Evolutionary conservation across 2,113 vertebrate genomes (phyloP), one percentile per base, ranked within the genome.

Genomic region (Dryoscopus gambensis): DNA sequence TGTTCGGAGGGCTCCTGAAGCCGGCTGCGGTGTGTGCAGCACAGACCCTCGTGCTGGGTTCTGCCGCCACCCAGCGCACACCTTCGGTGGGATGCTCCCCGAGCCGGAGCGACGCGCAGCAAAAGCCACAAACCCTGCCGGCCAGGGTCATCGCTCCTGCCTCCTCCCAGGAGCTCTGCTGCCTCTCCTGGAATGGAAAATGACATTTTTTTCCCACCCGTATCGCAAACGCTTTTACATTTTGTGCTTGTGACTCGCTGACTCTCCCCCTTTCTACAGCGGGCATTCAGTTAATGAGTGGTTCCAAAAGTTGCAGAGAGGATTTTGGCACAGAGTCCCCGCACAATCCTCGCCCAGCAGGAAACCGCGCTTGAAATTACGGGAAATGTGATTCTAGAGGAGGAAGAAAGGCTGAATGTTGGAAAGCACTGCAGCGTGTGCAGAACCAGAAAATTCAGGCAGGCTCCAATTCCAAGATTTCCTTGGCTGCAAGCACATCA

Each of bases 31-130:
- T 1, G 10, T 2, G 13, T 7, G n/a, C 3, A 8, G n/a, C 1
- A 0, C 44, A 6, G 57, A 71, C 49, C 56, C 56, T 16, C 33
- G 21, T 6, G 57, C 57, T 2, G 30, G 57, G 2, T 27, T 3
- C 42, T 46, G 37, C 1, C 18, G 1, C 11, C 1, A 1, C 1
- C 57, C 31, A 27, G 64, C 1, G 0, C 35, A 4, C 22, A 3
- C 11, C 17, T 23, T 11, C 30, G 5, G 0, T 1, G 15, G 30
- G 74, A 14, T 1, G 1, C 10, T 47, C 8, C 14, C 28, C 22
- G 1, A 30, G 23, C 56, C 2, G 0, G 11, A n/a, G 30, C 22
- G 6, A 10, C 0, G 31, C 2, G 0, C 2, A 7, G 18, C 44
- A 63, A 10, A 40, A n/a, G 4, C 0, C 37, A 13, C 21, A 18